A percentile compares a stretch with the other conserved stretches of the same genome.
These are phyloP conservation scores for Galerucella nymphaeae DNA, from an alignment of 2,888 invertebrate genomes.

Conservation along the genomic window DNA sequence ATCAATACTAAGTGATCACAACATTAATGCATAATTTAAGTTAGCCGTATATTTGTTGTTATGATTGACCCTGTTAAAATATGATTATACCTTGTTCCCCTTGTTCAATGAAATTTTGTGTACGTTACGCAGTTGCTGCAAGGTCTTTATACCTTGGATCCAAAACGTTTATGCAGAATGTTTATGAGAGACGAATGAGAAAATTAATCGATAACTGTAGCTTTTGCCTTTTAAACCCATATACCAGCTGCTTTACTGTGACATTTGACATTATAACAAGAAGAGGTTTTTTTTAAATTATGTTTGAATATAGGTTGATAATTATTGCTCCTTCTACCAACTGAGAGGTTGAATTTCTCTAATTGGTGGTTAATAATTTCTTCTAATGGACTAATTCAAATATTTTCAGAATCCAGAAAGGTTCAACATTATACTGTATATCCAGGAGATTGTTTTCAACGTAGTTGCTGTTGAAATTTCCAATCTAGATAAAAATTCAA, in stretches of 20 bases:
- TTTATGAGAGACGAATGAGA: not conserved
- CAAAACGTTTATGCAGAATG: not conserved
- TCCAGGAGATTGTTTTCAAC: too few species aligned
- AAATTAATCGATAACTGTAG: not conserved
- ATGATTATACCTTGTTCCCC: constrained; percentile 2
- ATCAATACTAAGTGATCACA: not conserved
- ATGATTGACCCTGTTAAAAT: not conserved
- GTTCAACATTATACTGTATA: too few species aligned
- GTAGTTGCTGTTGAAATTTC: too few species aligned
- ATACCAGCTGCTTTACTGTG: not conserved
- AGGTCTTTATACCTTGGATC: not conserved
- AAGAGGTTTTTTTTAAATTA: not conserved
- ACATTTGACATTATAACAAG: not conserved
- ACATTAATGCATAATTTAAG: not conserved
- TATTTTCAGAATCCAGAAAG: too few species aligned
- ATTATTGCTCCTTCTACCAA: too few species aligned
- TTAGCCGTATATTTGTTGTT: not conserved
- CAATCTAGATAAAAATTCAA: too few species aligned
- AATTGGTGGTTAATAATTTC: too few species aligned
- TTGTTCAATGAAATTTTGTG: constrained; percentile 4
- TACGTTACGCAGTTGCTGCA: not conserved
- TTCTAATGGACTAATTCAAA: too few species aligned
- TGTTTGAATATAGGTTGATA: too few species aligned
- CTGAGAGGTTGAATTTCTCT: too few species aligned
- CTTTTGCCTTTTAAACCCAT: not conserved